phyloP scores from a whole-genome alignment of 2,113 vertebrate species.

The Antennarius striatus region DNA sequence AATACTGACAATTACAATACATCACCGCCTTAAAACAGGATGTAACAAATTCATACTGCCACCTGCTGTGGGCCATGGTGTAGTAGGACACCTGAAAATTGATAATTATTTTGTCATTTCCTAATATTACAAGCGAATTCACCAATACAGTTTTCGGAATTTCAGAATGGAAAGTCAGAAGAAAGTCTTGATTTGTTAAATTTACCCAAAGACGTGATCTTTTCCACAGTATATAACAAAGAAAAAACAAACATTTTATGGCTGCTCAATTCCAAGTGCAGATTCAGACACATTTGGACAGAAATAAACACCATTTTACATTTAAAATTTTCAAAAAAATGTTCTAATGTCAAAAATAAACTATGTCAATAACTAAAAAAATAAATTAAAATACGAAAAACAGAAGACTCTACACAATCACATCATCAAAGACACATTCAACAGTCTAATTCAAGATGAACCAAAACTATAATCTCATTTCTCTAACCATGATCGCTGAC shows the following conservation, averaged over 20 bases:
- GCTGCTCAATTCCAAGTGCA: conserved; percentile 13
- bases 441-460: conserved; percentile 2
- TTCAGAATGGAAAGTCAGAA: too few species aligned
- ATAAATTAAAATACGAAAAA: conserved; percentile 59
- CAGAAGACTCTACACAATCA: conserved; percentile 32
- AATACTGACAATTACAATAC: too few species aligned
- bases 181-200: not conserved
- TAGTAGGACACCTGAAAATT: too few species aligned
- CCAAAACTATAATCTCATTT: conserved; percentile 23
- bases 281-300: conserved; percentile 29
- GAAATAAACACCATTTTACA: conserved; percentile 38
- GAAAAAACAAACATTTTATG: conserved; percentile 22
- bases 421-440: conserved; percentile 3
- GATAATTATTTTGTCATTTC: too few species aligned
- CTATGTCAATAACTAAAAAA: conserved; percentile 40
- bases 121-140: too few species aligned
- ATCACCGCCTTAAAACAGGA: too few species aligned
- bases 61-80: too few species aligned
- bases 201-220: too few species aligned
- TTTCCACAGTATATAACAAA: too few species aligned
- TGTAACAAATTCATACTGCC: too few species aligned
- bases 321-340: conserved; percentile 41
- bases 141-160: too few species aligned
- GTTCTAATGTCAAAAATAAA: conserved; percentile 70
- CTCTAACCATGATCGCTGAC: conserved; percentile 10